Evolutionary conservation across 2,113 vertebrate genomes (phyloP).

Genomic region (Chlamydotis undulata): DNA sequence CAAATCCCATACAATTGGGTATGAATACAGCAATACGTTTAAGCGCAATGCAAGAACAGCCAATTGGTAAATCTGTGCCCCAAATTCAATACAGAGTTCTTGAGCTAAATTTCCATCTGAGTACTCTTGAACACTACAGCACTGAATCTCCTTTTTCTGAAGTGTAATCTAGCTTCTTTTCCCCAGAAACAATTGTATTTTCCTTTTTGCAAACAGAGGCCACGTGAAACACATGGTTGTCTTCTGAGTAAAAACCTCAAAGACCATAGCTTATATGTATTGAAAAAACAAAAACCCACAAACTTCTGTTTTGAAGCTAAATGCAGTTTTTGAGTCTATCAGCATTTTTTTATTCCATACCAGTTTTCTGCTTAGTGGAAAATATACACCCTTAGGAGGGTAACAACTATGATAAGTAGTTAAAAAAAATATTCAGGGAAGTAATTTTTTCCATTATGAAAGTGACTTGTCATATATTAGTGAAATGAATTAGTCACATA

Average conservation of each 20-base stretch:
- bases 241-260: not conserved
- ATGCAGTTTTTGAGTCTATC: not conserved
- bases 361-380: not conserved
- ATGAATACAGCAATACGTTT: not conserved
- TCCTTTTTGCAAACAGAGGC: not conserved
- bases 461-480: not conserved
- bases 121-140: not conserved
- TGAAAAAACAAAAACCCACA: not conserved
- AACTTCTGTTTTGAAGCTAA: slow-evolving; percentile 24
- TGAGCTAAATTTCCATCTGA: not conserved
- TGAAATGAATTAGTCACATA: slow-evolving; percentile 38
- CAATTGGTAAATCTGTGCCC: not conserved
- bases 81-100: not conserved
- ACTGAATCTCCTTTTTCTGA: not conserved
- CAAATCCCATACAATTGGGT: not conserved
- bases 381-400: not conserved
- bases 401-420: not conserved
- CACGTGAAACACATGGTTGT: not conserved
- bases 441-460: slow-evolving; percentile 26
- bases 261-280: not conserved
- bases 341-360: not conserved
- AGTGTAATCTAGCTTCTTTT: not conserved
- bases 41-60: not conserved
- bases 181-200: not conserved
- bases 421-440: not conserved